These are phyloP conservation scores for Ditylenchus dipsaci DNA, from an alignment of 1,140 invertebrate species.

Conservation along the genomic window DNA sequence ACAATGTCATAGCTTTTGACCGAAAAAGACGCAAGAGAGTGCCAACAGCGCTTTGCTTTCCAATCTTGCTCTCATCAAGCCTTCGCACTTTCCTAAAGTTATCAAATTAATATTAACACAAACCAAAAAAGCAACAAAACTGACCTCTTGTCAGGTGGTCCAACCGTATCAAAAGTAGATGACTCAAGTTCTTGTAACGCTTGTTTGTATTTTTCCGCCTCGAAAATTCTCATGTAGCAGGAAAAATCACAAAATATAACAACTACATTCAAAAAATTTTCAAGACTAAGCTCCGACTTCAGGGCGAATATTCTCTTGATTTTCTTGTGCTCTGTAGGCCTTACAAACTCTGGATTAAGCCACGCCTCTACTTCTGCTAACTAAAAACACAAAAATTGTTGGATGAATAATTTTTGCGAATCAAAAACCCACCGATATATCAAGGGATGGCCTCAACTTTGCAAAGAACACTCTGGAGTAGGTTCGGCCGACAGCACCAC, in stretches of 20 bases:
- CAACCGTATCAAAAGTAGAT: constrained; percentile 28
- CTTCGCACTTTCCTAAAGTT: constrained; percentile 17
- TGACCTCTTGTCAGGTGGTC: constrained; percentile 39
- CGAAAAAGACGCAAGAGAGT: constrained; percentile 34
- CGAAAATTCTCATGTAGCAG: not conserved
- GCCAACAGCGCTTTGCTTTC: constrained; percentile 9
- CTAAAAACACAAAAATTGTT: constrained; percentile 19
- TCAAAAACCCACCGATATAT: constrained; percentile 26
- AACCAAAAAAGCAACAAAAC: not conserved
- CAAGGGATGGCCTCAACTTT: constrained; percentile 13
- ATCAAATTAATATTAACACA: constrained; percentile 9
- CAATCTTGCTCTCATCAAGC: constrained; percentile 27
- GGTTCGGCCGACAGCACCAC: constrained; percentile 20
- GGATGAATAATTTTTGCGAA: not conserved
- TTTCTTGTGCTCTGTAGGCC: constrained; percentile 15
- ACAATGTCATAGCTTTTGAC: constrained; percentile 36
- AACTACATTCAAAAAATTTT: constrained; percentile 36
- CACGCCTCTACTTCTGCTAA: constrained; percentile 36
- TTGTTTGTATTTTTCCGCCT: constrained; percentile 31
- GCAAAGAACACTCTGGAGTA: constrained; percentile 16
- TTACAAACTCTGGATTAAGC: constrained; percentile 31
- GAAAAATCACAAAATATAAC: no score
- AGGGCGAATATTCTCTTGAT: constrained; percentile 38
- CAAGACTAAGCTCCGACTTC: constrained; percentile 33
- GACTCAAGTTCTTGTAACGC: constrained; percentile 35